Conservation (phyloP, 2,888 invertebrate genomes). For the Nomada ruficornis region DNA sequence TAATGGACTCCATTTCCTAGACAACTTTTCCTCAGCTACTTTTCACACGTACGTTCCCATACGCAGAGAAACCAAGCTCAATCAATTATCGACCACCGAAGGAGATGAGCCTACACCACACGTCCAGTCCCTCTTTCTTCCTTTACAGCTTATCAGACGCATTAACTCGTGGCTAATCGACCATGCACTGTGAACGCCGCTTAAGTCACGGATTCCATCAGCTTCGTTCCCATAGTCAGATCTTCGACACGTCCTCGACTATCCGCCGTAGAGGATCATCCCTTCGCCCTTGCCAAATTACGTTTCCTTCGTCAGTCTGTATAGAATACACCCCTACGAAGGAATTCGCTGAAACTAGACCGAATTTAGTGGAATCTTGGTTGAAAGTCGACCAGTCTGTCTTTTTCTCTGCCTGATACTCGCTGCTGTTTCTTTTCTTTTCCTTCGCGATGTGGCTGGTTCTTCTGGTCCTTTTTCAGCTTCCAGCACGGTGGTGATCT, state of each 20-base stretch:
- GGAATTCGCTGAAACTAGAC: slow-evolving; percentile 37
- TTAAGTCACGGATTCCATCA: slow-evolving; percentile 41
- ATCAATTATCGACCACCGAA: slow-evolving; percentile 11
- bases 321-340: background rate
- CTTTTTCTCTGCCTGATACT: background rate
- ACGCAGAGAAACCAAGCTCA: background rate
- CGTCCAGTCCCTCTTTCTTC: background rate
- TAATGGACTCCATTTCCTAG: background rate
- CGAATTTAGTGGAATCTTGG: slow-evolving; percentile 49
- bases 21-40: background rate
- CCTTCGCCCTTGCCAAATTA: background rate
- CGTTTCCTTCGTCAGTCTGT: background rate
- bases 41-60: background rate
- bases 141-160: background rate
- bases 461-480: slow-evolving; percentile 35
- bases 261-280: background rate
- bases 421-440: slow-evolving; percentile 1
- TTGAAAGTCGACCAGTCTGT: slow-evolving; percentile 17
- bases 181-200: slow-evolving; percentile 31
- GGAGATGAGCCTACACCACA: background rate
- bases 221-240: slow-evolving; percentile 10
- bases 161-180: slow-evolving; percentile 13
- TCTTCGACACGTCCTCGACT: background rate
- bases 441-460: background rate
- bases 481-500: slow-evolving; percentile 71